A percentile compares a stretch with the other conserved stretches of the same genome.
phyloP scores from a whole-genome alignment of 2,888 invertebrate species.

The Cataglyphis albicans region DNA sequence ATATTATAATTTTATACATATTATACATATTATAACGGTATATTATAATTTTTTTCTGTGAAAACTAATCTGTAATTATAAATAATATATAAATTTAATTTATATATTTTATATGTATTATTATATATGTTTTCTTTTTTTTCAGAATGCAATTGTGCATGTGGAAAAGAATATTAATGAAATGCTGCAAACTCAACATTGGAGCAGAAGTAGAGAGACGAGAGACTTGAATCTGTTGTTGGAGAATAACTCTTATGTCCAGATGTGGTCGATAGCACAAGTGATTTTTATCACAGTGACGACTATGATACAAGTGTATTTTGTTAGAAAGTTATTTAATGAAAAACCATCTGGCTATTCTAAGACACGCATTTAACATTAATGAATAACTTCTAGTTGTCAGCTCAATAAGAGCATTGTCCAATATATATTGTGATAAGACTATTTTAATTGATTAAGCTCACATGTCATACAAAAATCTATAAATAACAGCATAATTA shows the following conservation, averaged over 20 bases:
- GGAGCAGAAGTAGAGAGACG: constrained; percentile 92
- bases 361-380: constrained; percentile 81
- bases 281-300: constrained; percentile 93
- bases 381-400: not conserved
- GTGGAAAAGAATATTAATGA: constrained; percentile 95
- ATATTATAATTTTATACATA: constrained; percentile 80
- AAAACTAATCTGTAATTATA: not conserved
- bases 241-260: constrained; percentile 95
- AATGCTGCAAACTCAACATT: constrained; percentile 94
- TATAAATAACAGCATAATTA: constrained; percentile 12
- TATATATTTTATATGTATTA: constrained; percentile 3
- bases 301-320: constrained; percentile 93
- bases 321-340: constrained; percentile 96
- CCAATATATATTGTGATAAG: constrained; percentile 43
- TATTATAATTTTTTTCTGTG: not conserved
- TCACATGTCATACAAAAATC: not conserved
- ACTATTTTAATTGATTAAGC: not conserved
- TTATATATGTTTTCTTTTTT: constrained; percentile 63
- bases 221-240: constrained; percentile 93
- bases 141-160: constrained; percentile 90
- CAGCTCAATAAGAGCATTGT: constrained; percentile 8
- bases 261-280: constrained; percentile 95
- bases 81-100: not conserved
- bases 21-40: too few species aligned
- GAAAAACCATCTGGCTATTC: constrained; percentile 88